Percentiles rank a stretch among this genome's conserved stretches.
These are phyloP conservation scores for Chelonus insularis DNA, from an alignment of 1,140 invertebrate species.

Conservation along the genomic window DNA sequence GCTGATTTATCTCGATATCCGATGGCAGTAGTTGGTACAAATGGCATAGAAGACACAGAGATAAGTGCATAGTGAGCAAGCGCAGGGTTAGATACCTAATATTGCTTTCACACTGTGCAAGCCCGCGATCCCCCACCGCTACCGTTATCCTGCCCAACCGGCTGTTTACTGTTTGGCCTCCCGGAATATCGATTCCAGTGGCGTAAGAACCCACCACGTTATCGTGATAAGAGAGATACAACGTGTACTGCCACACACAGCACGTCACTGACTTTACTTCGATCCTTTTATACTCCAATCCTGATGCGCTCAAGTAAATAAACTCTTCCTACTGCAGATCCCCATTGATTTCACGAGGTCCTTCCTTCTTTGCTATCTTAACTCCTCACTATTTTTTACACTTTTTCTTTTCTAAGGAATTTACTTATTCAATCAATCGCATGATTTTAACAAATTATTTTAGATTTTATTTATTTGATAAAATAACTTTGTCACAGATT, in stretches of 20 bases:
- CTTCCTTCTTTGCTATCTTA: background rate
- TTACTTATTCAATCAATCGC: too few relatives aligned
- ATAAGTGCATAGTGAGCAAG: background rate
- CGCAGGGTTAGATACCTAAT: conserved; percentile 7
- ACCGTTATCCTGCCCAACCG: conserved; percentile 57
- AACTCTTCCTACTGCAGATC: conserved; percentile 9
- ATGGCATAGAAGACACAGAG: too few relatives aligned
- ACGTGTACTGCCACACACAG: conserved; percentile 15
- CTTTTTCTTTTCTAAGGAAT: background rate
- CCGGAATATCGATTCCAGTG: conserved; percentile 60
- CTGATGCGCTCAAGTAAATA: conserved; percentile 14
- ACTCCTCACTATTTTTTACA: background rate
- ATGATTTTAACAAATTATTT: too few relatives aligned
- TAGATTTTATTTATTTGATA: too few relatives aligned
- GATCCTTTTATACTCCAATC: conserved; percentile 8
- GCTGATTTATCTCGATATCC: too few relatives aligned
- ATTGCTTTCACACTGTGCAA: conserved; percentile 25
- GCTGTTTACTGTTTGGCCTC: conserved; percentile 62
- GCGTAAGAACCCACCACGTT: conserved; percentile 50
- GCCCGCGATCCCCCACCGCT: conserved; percentile 36
- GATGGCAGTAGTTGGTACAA: too few relatives aligned
- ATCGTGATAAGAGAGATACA: conserved; percentile 17
- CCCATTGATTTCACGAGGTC: background rate
- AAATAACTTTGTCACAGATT: too few relatives aligned
- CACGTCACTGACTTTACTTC: conserved; percentile 24